Conservation (phyloP, 92 coral and sea anemone genomes). For the Siderastrea siderea region DNA sequence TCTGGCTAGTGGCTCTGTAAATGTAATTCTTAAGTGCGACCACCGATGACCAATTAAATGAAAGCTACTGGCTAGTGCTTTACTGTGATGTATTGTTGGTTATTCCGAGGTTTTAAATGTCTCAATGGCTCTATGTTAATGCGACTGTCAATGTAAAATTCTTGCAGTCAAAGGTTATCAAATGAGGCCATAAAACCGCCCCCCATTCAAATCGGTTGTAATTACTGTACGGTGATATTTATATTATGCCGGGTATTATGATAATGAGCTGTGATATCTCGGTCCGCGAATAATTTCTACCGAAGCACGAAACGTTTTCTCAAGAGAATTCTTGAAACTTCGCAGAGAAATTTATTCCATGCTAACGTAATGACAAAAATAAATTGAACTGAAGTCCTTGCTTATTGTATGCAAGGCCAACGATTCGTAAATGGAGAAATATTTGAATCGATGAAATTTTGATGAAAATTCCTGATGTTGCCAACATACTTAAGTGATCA, state of each 20-base stretch:
- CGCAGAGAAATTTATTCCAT: background rate
- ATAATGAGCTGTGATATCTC: conserved; percentile 5
- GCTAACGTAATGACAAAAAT: too few species aligned
- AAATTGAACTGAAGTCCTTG: too few species aligned
- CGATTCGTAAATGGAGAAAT: too few species aligned
- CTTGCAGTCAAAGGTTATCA: background rate
- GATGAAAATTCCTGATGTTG: conserved; percentile 14
- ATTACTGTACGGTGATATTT: background rate
- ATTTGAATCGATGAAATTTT: background rate
- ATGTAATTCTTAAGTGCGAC: background rate
- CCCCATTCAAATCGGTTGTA: background rate
- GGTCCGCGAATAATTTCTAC: background rate
- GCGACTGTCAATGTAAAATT: too few species aligned
- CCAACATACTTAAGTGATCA: background rate
- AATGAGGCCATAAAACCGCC: background rate
- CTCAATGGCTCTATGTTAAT: too few species aligned
- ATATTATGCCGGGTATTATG: background rate
- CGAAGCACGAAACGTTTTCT: background rate
- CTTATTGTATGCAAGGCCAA: too few species aligned
- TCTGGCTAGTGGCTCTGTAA: background rate
- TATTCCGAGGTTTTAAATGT: too few species aligned
- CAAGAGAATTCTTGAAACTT: background rate
- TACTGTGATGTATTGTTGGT: background rate
- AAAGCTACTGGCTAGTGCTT: background rate
- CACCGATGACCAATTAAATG: too few species aligned